phyloP scores from a whole-genome alignment of 2,113 vertebrate genomes.

The Stictonetta naevosa region DNA sequence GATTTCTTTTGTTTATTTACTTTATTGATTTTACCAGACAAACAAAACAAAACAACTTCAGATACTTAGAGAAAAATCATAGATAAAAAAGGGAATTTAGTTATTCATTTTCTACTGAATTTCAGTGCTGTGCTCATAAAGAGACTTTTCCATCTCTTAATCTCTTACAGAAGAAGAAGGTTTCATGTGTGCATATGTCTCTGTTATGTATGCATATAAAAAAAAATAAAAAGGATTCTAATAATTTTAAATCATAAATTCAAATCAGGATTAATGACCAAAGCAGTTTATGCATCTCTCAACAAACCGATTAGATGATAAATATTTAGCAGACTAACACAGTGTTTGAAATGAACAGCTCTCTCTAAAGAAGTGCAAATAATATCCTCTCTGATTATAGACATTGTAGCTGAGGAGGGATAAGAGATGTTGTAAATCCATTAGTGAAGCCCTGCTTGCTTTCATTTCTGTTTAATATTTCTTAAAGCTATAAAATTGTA shows the following conservation, averaged over 20 bases:
- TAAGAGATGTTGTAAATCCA: constrained; percentile 70
- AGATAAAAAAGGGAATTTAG: not conserved
- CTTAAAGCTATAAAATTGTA: constrained; percentile 73
- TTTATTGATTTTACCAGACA: not conserved
- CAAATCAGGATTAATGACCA: constrained; percentile 14
- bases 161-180: not conserved
- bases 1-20: not conserved
- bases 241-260: not conserved
- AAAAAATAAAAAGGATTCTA: not conserved
- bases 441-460: constrained; percentile 61
- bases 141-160: not conserved
- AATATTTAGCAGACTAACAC: constrained; percentile 1
- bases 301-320: not conserved
- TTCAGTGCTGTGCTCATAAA: not conserved
- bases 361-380: constrained; percentile 53
- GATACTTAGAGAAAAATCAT: not conserved
- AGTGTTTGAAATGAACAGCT: constrained; percentile 34
- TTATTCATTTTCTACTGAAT: not conserved
- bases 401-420: constrained; percentile 24
- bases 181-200: rapidly evolving
- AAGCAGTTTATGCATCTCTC: constrained; percentile 13
- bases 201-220: not conserved
- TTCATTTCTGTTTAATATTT: constrained; percentile 75
- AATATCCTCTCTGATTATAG: constrained; percentile 39
- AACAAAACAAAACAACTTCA: not conserved